Evolutionary conservation across 2,888 invertebrate species (phyloP), one percentile per base, ranked within the genome.

Genomic region (Macrophya alboannulata): DNA sequence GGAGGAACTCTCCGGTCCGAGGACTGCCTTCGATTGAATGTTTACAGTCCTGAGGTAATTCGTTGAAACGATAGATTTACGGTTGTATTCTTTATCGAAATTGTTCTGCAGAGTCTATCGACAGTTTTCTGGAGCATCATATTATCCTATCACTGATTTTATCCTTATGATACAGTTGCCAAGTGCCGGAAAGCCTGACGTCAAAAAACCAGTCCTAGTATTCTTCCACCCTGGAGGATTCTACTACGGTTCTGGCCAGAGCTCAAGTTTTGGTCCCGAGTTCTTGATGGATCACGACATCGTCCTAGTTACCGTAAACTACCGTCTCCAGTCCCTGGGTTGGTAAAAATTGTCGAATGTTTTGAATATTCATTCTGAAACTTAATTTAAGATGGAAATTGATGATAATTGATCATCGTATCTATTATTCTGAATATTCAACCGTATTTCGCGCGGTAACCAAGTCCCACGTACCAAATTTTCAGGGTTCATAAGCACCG

Each of bases 151-250:
- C n/a, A 55, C 55, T 55, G 5, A 55, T 55, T 55, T 8, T 17
- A 37, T 37, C 45, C 6, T 25, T 25, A 31, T 37, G 21, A 62
- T 12, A 40, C n/a, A 71, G 79, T 43, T 17, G 45, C 84, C 65
- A 45, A 62, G 45, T 25, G 59, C 4, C 17, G 17, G 31, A 65
- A 48, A 77, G 25, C 15, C 74, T 55, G 65, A 55, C 6, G 85
- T 68, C 37, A 86, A 83, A 15, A 90, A 94, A 15, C 96, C 97
- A 0, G 97, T 97, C 1, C 93, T 97, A 8, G 95, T 97, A 0
- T 96, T 94, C 92, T 95, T 97, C 86, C 97, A 97, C 92, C 95
- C 95, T 0, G 97, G 97, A 0, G 96, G 95, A 17, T 96, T 96
- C 92, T 96, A 96, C 90, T 94, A 94, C 0, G 93, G 94, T 37